Conservation (phyloP, 2,797 vertebrate genomes). For the Tadarida brasiliensis region DNA sequence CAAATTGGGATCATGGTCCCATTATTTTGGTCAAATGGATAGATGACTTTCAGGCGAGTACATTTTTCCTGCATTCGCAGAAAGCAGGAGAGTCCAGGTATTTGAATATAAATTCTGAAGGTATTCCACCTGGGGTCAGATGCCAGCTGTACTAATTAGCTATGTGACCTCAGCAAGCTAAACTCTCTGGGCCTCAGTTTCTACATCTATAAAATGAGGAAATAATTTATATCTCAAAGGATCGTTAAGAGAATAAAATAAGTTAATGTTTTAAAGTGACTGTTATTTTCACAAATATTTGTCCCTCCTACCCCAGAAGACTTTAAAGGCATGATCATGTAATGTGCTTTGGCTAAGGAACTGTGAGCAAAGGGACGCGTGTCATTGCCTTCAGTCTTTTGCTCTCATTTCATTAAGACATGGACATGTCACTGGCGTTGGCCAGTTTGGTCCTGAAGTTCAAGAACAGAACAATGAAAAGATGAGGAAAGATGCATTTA, state of each 20-base stretch:
- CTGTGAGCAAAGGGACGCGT: not conserved
- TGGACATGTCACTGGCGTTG: not conserved
- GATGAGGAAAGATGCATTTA: not conserved
- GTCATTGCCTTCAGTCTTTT: not conserved
- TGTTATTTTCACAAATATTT: not conserved
- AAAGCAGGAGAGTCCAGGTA: not conserved
- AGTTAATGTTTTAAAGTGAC: not conserved
- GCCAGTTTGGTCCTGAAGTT: not conserved
- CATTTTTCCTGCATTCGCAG: not conserved
- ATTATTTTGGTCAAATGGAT: not conserved
- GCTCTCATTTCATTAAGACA: not conserved
- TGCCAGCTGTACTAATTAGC: not conserved
- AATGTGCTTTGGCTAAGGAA: not conserved
- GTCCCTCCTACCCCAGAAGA: not conserved
- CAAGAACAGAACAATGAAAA: not conserved
- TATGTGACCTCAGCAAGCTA: not conserved
- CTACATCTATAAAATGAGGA: not conserved
- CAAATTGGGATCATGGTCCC: not conserved
- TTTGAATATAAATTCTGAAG: not conserved
- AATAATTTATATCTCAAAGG: not conserved
- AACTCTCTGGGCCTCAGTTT: slow-evolving; percentile 15
- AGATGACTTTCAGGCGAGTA: not conserved
- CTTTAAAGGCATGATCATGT: not conserved
- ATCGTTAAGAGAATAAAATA: not conserved
- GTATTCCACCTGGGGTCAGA: not conserved